These are phyloP conservation scores for Desmophyllum pertusum DNA, from an alignment of 92 coral and sea anemone genomes.

Conservation along the genomic window DNA sequence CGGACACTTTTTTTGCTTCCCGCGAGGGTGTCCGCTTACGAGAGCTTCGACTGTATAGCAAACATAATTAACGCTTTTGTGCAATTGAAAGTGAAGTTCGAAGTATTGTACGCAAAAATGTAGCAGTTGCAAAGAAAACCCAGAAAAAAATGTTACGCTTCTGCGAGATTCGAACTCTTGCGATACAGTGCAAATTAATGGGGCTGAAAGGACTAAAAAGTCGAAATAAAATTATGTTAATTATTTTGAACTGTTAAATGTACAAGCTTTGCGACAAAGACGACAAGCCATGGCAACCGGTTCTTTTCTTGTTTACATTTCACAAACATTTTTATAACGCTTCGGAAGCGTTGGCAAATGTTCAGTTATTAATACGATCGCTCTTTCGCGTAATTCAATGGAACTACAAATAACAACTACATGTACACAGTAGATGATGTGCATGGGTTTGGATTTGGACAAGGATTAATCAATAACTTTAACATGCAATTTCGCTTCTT, in stretches of 20 bases:
- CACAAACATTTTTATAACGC: background rate
- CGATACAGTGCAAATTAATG: no score
- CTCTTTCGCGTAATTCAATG: background rate
- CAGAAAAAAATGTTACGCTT: background rate
- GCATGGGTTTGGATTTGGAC: background rate
- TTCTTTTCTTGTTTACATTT: background rate
- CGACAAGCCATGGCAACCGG: background rate
- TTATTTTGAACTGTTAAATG: no score
- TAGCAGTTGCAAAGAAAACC: background rate
- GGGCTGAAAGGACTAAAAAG: no score
- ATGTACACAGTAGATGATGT: background rate
- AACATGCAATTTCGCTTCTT: background rate
- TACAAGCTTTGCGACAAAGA: background rate
- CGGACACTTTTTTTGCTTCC: no score
- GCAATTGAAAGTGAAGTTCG: background rate
- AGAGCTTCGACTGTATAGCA: slow-evolving; percentile 18
- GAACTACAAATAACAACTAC: background rate
- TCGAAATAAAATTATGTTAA: no score
- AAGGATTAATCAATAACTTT: background rate
- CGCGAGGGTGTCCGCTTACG: slow-evolving; percentile 21
- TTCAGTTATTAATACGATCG: background rate
- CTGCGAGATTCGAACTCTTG: no score
- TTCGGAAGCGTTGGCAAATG: background rate
- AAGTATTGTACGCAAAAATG: background rate
- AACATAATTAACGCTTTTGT: no score